Evolutionary conservation across 2,888 invertebrate species (phyloP), one percentile per base, ranked within the genome.

Genomic region (Nomada lathburiana): DNA sequence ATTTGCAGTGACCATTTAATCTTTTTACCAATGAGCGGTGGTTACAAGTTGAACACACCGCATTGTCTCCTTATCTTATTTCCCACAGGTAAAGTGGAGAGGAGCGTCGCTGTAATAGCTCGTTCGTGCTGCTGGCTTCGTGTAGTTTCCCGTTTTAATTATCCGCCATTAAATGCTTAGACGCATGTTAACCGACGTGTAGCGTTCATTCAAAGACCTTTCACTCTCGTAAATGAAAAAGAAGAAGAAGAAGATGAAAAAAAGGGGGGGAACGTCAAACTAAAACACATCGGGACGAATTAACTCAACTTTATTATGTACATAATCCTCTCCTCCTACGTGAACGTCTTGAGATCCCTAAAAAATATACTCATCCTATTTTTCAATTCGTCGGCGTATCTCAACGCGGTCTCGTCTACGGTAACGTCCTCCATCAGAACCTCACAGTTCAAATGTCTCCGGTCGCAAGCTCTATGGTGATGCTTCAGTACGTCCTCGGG

Each of bases 401-500:
- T 87, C 10, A 92, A 76, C n/a, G 89, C 91, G 18, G 91, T 91
- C 68, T 88, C 85, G 73, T 93, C 93, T 18, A 91, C 80, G 29
- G 82, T 77, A n/a, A 91, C 75, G 63, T 92, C 87, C 47, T 89
- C 89, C 91, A 92, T 92, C 63, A 93, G 85, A 42, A 89, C 87
- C 77, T 91, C 89, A 75, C 93, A 93, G 85, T 93, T 91, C 76
- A 92, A 89, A 69, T 91, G 90, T 72, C 83, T 88, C 7, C 83
- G 84, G 83, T 93, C 92, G 83, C 93, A 93, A 1, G 87, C 94
- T 93, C 96, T 95, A 90, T 97, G 96, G 94, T 96, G 96, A 91
- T 96, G 96, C 87, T 96, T 95, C 90, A 96, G 96, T 59, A 95
- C 96, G 89, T 95, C 94, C 63, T 92, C 93, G 44, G 95, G 94